Conservation (phyloP, 2,113 vertebrate genomes). For the Capreolus pygargus region DNA sequence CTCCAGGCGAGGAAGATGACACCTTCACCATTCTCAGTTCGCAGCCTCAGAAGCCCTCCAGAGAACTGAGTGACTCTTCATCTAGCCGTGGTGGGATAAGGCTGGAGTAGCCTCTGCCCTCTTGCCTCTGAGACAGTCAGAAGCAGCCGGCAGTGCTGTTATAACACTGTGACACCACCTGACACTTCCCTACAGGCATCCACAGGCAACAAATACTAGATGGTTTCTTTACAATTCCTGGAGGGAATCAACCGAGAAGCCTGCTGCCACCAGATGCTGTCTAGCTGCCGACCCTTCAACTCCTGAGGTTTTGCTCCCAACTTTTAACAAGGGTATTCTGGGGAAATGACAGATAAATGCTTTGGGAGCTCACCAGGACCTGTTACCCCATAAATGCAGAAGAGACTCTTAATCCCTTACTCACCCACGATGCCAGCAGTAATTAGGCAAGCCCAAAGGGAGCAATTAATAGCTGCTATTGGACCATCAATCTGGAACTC, state of each 20-base stretch:
- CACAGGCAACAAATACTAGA: neutral
- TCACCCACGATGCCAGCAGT: conserved; percentile 30
- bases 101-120: neutral
- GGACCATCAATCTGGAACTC: conserved; percentile 43
- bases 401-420: conserved; percentile 53
- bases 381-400: conserved; percentile 43
- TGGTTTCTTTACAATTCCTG: conserved; percentile 23
- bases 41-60: neutral
- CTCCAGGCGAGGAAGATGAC: neutral
- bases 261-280: neutral
- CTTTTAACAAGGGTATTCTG: conserved; percentile 39
- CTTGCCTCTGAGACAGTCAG: neutral
- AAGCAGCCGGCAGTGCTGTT: neutral
- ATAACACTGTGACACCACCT: neutral
- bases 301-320: neutral
- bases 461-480: conserved; percentile 47
- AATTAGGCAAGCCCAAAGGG: conserved; percentile 58
- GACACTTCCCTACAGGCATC: neutral
- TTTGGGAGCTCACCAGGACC: conserved; percentile 21
- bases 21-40: neutral
- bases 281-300: neutral
- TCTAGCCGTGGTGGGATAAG: neutral
- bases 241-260: neutral
- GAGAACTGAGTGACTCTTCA: neutral
- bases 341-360: conserved; percentile 39